phyloP scores from a whole-genome alignment of 2,113 vertebrate species.

The Scartelaos histophorus region DNA sequence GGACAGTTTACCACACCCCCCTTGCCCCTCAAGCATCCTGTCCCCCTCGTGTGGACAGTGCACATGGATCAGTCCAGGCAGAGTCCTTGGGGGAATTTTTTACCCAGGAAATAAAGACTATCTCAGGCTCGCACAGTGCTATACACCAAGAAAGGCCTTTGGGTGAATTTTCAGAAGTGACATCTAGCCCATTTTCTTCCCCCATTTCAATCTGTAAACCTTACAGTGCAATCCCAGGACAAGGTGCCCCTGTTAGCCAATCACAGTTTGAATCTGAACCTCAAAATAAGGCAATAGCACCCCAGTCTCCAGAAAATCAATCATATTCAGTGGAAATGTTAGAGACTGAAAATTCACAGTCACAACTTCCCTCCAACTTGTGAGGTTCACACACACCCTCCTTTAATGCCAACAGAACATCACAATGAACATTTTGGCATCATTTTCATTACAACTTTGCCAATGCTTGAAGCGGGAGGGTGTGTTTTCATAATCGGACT shows the following conservation, averaged over 20 bases:
- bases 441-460: slow-evolving; percentile 41
- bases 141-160: slow-evolving; percentile 83
- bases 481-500: slow-evolving; percentile 54
- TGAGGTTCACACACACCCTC: slow-evolving; percentile 79
- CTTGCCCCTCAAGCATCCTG: slow-evolving; percentile 69
- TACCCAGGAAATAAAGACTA: slow-evolving; percentile 90
- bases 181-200: slow-evolving; percentile 72
- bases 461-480: slow-evolving; percentile 51
- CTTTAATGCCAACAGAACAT: slow-evolving; percentile 43
- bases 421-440: slow-evolving; percentile 18
- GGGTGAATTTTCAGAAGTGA: slow-evolving; percentile 69
- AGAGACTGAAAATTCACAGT: slow-evolving; percentile 81
- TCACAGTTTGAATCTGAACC: slow-evolving; percentile 84
- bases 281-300: slow-evolving; percentile 50
- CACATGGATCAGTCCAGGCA: slow-evolving; percentile 54
- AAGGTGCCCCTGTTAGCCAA: slow-evolving; percentile 82
- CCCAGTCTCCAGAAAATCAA: slow-evolving; percentile 38
- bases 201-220: slow-evolving; percentile 79
- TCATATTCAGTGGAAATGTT: slow-evolving; percentile 66
- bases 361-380: slow-evolving; percentile 93
- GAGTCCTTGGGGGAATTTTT: slow-evolving; percentile 81
- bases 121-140: slow-evolving; percentile 89
- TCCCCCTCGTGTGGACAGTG: slow-evolving; percentile 65
- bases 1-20: slow-evolving; percentile 79
- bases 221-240: slow-evolving; percentile 77